Conservation (phyloP, 1,140 invertebrate species). For the Neelides sp. region DNA sequence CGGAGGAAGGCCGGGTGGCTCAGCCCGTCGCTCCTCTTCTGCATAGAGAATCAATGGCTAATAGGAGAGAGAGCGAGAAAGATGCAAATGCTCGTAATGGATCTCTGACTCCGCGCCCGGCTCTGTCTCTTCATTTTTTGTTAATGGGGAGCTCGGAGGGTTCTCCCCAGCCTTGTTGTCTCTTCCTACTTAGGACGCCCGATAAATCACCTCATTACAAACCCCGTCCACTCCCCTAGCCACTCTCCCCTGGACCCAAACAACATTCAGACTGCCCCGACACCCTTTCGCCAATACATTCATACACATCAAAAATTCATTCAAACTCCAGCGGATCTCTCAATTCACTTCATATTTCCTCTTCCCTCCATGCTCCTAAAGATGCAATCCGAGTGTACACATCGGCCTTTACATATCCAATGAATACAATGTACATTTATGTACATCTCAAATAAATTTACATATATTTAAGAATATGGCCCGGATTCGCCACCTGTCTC, state of each 20-base stretch:
- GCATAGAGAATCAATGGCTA: conserved; percentile 27
- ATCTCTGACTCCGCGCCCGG: conserved; percentile 14
- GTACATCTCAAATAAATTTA: too few relatives aligned
- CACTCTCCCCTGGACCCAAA: conserved; percentile 5
- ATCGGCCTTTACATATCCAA: too few relatives aligned
- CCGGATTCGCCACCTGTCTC: too few relatives aligned
- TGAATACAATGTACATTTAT: too few relatives aligned
- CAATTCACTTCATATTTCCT: too few relatives aligned
- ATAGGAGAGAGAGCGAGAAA: conserved; percentile 16
- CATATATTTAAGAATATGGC: too few relatives aligned
- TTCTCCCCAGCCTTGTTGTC: conserved; percentile 4
- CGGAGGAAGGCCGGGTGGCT: background rate
- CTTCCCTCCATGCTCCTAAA: too few relatives aligned
- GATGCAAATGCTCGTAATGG: conserved; percentile 29
- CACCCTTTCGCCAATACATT: too few relatives aligned
- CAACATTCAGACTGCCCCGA: too few relatives aligned
- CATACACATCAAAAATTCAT: too few relatives aligned
- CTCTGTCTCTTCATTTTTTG: conserved; percentile 19
- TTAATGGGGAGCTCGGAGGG: conserved; percentile 16
- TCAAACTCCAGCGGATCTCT: too few relatives aligned
- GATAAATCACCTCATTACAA: conserved; percentile 31
- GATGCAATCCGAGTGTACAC: too few relatives aligned
- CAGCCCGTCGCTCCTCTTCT: background rate
- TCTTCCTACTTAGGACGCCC: conserved; percentile 13
- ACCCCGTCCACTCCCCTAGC: conserved; percentile 9